Base-by-base conservation (phyloP, 2,888 invertebrate species). In the Onchidella celtica region DNA sequence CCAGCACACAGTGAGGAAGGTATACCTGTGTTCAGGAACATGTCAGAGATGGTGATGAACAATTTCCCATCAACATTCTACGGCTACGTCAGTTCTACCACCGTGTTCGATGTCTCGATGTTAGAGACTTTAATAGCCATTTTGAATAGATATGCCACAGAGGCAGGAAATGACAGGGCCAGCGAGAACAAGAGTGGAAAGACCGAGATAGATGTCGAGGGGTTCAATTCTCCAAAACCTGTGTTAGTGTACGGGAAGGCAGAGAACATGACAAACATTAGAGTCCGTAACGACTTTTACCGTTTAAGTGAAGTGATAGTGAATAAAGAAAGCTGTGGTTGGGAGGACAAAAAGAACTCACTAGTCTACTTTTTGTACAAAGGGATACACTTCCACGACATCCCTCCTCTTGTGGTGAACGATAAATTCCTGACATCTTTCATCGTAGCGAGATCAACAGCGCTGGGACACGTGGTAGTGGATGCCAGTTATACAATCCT, bases 61-160 rank as follows among this genome's bases (percentile, higher is more conserved):
- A 55, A 32, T 47, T 81, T 81, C 32, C 66, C 61, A 40, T 73
- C 75, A 2, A 81, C 81, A 14, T 81, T 81, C 24, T 81, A 81
- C 61, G 81, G 75, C 24, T 81, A 81, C 32, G 75, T 69, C 47
- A 11, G 40, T 11, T 9, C 74, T 11, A 81, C 65, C 0, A 75
- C 75, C 9, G 32, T 75, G 24, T 75, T 81, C 36, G 81, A 81
- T 29, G 74, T 63, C 1, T 68, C 74, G 1, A 21, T 81, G 6
- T 29, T 81, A 17, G 68, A 75, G n/a, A 73, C 79, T 4, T 32
- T 80, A 0, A 21, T 80, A n/a, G 66, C 47, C n/a, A 11, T 80
- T 0, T 74, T 74, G n/a, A 66, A 80, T 6, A 66, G 6, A 17
- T 75, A 65, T 24, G n/a, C 57, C 9, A 59, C 36, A 6, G 34